Base-by-base conservation (phyloP, 2,888 invertebrate genomes). In the Hyposoter dolosus region DNA sequence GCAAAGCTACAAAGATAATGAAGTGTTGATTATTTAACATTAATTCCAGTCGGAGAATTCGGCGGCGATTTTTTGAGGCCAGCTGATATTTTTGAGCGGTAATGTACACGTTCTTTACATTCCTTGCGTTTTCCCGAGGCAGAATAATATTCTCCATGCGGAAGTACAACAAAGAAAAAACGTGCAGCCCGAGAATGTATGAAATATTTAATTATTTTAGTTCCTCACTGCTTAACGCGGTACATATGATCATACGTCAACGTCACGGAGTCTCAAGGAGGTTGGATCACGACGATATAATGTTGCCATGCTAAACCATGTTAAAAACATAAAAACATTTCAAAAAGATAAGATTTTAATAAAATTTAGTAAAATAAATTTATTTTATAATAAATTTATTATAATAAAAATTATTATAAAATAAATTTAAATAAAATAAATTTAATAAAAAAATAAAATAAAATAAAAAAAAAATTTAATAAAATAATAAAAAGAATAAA, bases 121-220 rank as follows among this genome's bases (percentile, higher is more conserved):
- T 60, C 15, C 12, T 28, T 15, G 23, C 28, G 15, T 60, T 60
- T 28, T 60, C 60, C 28, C 60, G 60, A 28, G 28, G 28, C 28
- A 5, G 6, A 60, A 10, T 60, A 60, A 10, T 60, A 28, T 60
- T 60, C 9, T 12, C 28, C 28, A 5, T 28, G 28, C 28, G 15
- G 28, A 60, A 28, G 60, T 28, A 15, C 6, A 28, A 56, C 2
- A 56, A 56, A 56, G 9, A 10, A 56, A 56, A 19, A 23, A 56
- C 23, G 19, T 23, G 23, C n/a, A 17, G 5, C n/a, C 9, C 28
- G 28, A 60, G 60, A 60, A 60, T 28, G 28, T 68, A 23, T 68
- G 43, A 68, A 43, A 68, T 68, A 68, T 68, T 68, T 68, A 12
- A 68, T 68, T 68, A 43, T 43, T 12, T 23, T 43, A 17, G 6